These are phyloP conservation scores for Stegodyphus dumicola DNA, from an alignment of 1,140 invertebrate genomes.

Conservation along the genomic window DNA sequence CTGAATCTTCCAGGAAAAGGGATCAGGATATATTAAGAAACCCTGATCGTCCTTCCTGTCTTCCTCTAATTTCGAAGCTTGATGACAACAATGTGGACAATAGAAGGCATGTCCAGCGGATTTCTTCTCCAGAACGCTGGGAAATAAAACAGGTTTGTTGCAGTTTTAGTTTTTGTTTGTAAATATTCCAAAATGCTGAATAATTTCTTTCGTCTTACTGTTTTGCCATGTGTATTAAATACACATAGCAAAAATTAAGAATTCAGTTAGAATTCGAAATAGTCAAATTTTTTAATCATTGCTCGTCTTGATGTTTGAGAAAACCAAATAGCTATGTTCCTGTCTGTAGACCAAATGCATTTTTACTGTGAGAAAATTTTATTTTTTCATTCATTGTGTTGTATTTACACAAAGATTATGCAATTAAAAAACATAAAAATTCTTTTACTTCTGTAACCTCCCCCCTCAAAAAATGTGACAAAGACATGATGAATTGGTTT, in stretches of 20 bases:
- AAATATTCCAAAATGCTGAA: background rate
- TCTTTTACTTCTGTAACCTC: too few species aligned
- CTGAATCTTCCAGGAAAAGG: slow-evolving; percentile 63
- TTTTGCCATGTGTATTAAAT: background rate
- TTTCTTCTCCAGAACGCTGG: slow-evolving; percentile 94
- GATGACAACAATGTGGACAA: slow-evolving; percentile 79
- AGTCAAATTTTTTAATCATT: too few species aligned
- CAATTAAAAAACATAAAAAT: too few species aligned
- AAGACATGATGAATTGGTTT: too few species aligned
- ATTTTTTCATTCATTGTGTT: too few species aligned
- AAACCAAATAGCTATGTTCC: too few species aligned
- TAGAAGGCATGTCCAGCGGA: slow-evolving; percentile 83
- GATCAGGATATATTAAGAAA: slow-evolving; percentile 81
- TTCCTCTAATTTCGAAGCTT: slow-evolving; percentile 60
- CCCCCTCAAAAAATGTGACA: too few species aligned
- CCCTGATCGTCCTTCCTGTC: slow-evolving; percentile 81
- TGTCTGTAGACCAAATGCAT: too few species aligned
- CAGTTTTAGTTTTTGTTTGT: background rate
- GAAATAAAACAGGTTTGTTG: slow-evolving; percentile 73
- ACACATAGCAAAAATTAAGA: background rate
- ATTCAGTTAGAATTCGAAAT: background rate
- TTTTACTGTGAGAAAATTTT: too few species aligned
- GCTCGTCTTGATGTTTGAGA: too few species aligned
- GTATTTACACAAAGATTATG: too few species aligned
- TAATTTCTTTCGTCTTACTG: background rate